These are phyloP conservation scores for Xestia ashworthii DNA, from an alignment of 2,888 invertebrate genomes.

Conservation along the genomic window DNA sequence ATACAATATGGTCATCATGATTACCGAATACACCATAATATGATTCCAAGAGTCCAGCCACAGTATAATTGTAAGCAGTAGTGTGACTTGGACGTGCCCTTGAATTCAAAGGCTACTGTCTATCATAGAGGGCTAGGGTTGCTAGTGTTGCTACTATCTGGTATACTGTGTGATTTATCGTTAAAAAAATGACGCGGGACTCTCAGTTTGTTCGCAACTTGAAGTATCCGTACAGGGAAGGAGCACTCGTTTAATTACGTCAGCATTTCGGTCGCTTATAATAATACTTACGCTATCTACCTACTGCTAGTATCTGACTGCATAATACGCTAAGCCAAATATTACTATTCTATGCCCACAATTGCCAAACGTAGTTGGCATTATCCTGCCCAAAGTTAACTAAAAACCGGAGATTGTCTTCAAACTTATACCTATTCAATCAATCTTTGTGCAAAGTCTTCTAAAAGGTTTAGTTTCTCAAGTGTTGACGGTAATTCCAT, in stretches of 20 bases:
- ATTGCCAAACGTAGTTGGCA: background rate
- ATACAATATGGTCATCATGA: background rate
- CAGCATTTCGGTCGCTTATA: too few species aligned
- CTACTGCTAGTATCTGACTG: background rate
- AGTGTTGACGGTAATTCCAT: background rate
- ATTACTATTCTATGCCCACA: background rate
- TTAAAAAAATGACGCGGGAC: too few species aligned
- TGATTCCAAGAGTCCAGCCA: background rate
- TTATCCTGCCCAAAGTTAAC: too few species aligned
- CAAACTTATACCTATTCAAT: background rate
- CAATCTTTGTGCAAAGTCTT: background rate
- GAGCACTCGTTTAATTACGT: too few species aligned
- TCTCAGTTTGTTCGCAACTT: too few species aligned
- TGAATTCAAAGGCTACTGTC: too few species aligned
- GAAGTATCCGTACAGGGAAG: too few species aligned
- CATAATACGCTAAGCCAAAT: background rate
- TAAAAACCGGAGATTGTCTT: background rate
- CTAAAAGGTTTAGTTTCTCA: background rate
- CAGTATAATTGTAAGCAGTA: too few species aligned
- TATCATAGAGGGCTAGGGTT: too few species aligned
- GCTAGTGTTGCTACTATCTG: too few species aligned
- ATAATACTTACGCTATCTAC: background rate
- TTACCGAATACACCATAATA: background rate
- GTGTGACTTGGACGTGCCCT: too few species aligned
- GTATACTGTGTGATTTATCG: too few species aligned